Evolutionary conservation across 1,140 invertebrate genomes (phyloP), one percentile per base, ranked within the genome.

Genomic region (Drosophila kurseongensis): DNA sequence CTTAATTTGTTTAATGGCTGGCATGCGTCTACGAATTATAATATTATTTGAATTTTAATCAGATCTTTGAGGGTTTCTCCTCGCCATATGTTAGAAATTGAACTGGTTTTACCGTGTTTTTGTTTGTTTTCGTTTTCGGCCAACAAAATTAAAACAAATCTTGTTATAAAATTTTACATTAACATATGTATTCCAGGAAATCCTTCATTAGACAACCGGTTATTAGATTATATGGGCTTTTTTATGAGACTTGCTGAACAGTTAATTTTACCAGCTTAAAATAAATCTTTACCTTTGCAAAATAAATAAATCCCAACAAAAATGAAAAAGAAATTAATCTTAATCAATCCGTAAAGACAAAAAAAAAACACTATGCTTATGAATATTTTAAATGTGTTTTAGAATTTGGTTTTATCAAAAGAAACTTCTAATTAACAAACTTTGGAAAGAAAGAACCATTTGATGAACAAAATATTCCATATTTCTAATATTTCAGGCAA

Each of bases 21-120:
- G 38, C 67, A 71, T 69, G 67, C 67, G 67, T 36, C 65, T 36
- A 40, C 29, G 4, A 54, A 54, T 62, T 36, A 36, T 62, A 67
- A 45, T 42, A 56, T 50, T 68, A 44, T 61, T 5, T 54, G 57
- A 81, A 77, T 77, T 44, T 52, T 54, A 78, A 80, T 27, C 27
- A 16, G 50, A 12, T 14, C 10, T 18, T 5, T 3, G 23, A 5
- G 10, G 36, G 58, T 35, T 59, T 47, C 27, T 35, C 41, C 55
- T 13, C 32, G 14, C 50, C 16, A 18, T 38, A 16, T 67, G 51
- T 38, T 68, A 32, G 63, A 55, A 68, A 69, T 38, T 40, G 1
- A 56, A 69, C 67, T 48, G 51, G 67, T 71, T 57, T 55, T 27
- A 9, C 12, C 18, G 10, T 45, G 41, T 56, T 68, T 67, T 40